Base-by-base conservation (phyloP, 2,113 vertebrate genomes). In the Callionymus lyra region DNA sequence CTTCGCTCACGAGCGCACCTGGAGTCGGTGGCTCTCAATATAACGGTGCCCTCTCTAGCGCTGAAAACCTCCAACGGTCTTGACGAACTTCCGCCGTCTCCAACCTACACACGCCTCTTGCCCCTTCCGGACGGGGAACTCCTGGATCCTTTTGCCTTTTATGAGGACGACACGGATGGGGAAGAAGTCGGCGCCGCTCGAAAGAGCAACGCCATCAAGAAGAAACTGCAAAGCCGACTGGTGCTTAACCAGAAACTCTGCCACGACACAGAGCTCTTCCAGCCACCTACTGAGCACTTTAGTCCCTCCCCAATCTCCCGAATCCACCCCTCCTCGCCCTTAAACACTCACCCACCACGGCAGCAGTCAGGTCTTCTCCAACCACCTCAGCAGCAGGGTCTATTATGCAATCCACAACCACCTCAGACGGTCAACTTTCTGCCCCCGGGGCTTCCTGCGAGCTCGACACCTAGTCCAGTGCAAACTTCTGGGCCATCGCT, bases 111-210 rank as follows among this genome's bases (percentile, higher is more conserved):
- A 44, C 88, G 89, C 54, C 84, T 94, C 77, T 85, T 93, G 68
- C 88, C 92, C 70, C 91, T 93, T 67, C 79, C 90, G 41, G 90
- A 93, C 18, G 85, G 87, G n/a, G 91, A 94, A 59, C 79, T 93
- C 65, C 87, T 95, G 71, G 94, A 98, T 81, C 93, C 94, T 12
- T 98, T 99, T 75, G 90, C 91, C 86, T 95, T 97, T 85, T 89
- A 91, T 0, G 96, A 99, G 76, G 86, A 88, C 3, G 86, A 87
- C 55, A 72, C 73, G 2, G 84, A 86, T 2, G 76, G 69, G 18
- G 93, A 94, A 66, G 91, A 97, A 34, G 35, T 69, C 47, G 88
- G 90, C 17, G 77, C 87, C 50, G 78, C 88, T 58, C 89, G 84
- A 77, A 97, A 92, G 86, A 85, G 87, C 64, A 85, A 81, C 36